Evolutionary conservation across 2,888 invertebrate species (phyloP).

Genomic region (Blastobasis adustella): DNA sequence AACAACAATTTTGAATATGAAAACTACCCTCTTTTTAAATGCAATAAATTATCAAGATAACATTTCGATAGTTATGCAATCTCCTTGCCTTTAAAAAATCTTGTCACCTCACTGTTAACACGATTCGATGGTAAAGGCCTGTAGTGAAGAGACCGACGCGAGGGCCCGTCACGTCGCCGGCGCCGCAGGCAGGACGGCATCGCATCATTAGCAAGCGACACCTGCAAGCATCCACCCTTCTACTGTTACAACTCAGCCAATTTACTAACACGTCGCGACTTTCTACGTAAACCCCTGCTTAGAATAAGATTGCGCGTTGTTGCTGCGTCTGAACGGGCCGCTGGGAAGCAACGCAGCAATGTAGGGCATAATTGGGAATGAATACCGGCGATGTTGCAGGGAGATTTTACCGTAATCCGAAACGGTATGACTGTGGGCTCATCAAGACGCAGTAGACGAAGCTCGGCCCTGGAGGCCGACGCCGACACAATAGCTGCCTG

Average conservation of each 20-base stretch:
- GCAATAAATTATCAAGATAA: too few species aligned
- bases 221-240: constrained; percentile 30
- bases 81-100: neutral
- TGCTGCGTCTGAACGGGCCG: constrained; percentile 5
- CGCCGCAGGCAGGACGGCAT: constrained; percentile 35
- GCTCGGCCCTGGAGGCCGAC: constrained; percentile 48
- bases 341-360: constrained; percentile 16
- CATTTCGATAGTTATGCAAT: neutral
- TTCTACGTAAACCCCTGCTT: neutral
- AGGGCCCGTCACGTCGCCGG: constrained; percentile 28
- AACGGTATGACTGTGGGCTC: constrained; percentile 52
- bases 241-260: constrained; percentile 16
- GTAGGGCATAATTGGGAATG: constrained; percentile 18
- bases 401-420: constrained; percentile 45
- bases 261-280: neutral
- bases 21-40: too few species aligned
- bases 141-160: neutral
- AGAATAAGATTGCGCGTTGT: constrained; percentile 2
- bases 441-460: constrained; percentile 44
- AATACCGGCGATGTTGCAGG: constrained; percentile 12
- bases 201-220: constrained; percentile 48
- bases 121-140: constrained; percentile 28
- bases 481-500: constrained; percentile 66
- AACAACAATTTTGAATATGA: too few species aligned
- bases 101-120: too few species aligned